Base-by-base conservation (phyloP, 2,797 vertebrate species). In the Lutjanus campechanus region DNA sequence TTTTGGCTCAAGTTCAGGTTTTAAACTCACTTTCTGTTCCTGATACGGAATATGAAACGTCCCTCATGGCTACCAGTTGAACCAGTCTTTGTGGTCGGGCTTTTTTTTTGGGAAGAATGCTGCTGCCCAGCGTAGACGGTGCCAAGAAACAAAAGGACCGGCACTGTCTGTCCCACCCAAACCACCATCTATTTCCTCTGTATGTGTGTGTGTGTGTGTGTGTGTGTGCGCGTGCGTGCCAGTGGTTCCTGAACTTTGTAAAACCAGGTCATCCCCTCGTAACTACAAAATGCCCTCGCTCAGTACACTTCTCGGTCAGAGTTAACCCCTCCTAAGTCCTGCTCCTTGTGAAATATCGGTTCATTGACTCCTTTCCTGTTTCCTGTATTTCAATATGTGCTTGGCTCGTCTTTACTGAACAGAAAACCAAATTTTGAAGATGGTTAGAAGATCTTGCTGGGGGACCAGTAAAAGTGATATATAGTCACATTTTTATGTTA, bases 81-180 rank as follows among this genome's bases (percentile, higher is more conserved):
- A 69, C 76, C 64, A 17, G 84, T 69, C 77, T 69, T 65, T 86
- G 81, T 82, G 69, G 73, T 71, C 43, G 1, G 25, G 68, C 20
- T 12, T 40, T 53, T 74, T 74, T 81, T 75, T 79, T 41, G 20
- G 51, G 74, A 85, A 81, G 64, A 55, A 85, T 73, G 78, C 29
- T 58, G 11, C 58, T 46, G 49, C 41, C 19, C 62, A 16, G 50
- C 54, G 76, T 51, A 6, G 44, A 53, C 9, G 12, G 78, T 61
- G 79, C 75, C 68, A 79, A 69, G 69, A 86, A 69, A 76, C 73
- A 80, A 85, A 87, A 79, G 63, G 55, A 66, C 73, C 61, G 19
- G 62, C 77, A 9, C 40, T 62, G 71, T 59, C 25, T 68, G 79
- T 79, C 77, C 77, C 77, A 58, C 82, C 77, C 77, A 77, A 89